Base-by-base conservation (phyloP, 2,113 vertebrate genomes). In the Seriola aureovittata region DNA sequence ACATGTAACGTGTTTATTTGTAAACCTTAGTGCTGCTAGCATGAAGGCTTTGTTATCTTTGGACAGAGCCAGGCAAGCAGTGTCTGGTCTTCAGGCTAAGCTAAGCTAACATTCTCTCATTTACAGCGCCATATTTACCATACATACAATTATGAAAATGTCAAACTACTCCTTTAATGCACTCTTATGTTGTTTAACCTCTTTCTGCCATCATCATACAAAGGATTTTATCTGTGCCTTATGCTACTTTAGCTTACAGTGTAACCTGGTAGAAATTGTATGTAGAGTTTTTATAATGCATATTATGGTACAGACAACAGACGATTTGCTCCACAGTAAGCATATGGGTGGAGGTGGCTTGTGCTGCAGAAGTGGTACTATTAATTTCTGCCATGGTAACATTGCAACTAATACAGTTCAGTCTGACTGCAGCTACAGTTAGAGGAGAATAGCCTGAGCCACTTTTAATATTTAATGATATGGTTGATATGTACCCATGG, bases 361-460 rank as follows among this genome's bases (percentile, higher is more conserved):
- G 17, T 42, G 50, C 54, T 81, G 36, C 36, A 62, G 17, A 80
- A 68, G 40, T 59, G 21, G 4, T 36, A 36, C 34, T 29, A 29
- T 29, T 29, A 2, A 29, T 29, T 29, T 29, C 29, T 29, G 29
- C 29, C 29, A 29, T 29, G 29, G 29, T 29, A 29, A 29, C 29
- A 29, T 29, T 29, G 29, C 29, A 29, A 29, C 29, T 2, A 29
- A 29, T 29, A 29, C 29, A 29, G 2, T 29, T 29, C 29, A 29
- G 29, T 29, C 29, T 29, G 29, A 29, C 29, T 29, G 29, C 29
- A 29, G 29, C 29, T 29, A 2, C 29, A 29, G 29, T 29, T 29
- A 29, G 29, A 2, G 29, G 29, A 29, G 29, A 29, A 29, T 29
- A 29, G 29, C 29, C 2, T 29, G 29, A 29, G 29, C 29, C 29